Base-by-base conservation (phyloP, 2,888 invertebrate genomes). In the Coelinius sp. region DNA sequence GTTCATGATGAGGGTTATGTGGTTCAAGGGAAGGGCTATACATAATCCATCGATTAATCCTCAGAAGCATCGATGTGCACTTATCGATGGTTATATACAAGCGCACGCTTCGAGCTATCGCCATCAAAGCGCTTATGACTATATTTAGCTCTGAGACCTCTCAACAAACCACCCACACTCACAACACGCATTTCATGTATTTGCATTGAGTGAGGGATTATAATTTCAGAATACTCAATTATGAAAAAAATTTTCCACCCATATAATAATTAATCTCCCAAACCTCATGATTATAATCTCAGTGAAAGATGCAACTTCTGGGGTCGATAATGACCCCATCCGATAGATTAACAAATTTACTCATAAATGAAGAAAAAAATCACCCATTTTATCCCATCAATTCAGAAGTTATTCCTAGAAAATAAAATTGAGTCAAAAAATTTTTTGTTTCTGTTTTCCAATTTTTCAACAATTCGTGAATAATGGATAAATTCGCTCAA, bases 41-140 rank as follows among this genome's bases (percentile, higher is more conserved):
- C 8, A 49, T 49, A 22, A 17, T 49, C 22, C 17, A 20, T 56
- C 8, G 65, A 31, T 31, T 44, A 66, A 31, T 59, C 8, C n/a
- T 2, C 35, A 49, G 35, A 35, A 20, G 27, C 27, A 56, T 56
- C 56, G 27, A 31, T n/a, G 17, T 56, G 17, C 27, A 10, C 10
- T 35, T 49, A 5, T 49, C n/a, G n/a, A n/a, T n/a, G n/a, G 46
- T 31, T 17, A 31, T 14, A 22, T 20, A 59, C 68, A 66, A 70
- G 53, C 73, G 38, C 53, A 64, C 59, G 72, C 53, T 74, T 76
- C 31, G 59, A 67, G 67, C 67, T 68, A 74, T 73, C 77, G 76
- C 80, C 78, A 78, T 80, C 79, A 80, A 78, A 79, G 78, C 76
- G 77, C 74, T 49, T 72, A 71, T 75, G n/a, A n/a, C 80, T 80